These are phyloP conservation scores for Phylloscopus trochiloides DNA, from an alignment of 2,113 vertebrate species.

Conservation along the genomic window DNA sequence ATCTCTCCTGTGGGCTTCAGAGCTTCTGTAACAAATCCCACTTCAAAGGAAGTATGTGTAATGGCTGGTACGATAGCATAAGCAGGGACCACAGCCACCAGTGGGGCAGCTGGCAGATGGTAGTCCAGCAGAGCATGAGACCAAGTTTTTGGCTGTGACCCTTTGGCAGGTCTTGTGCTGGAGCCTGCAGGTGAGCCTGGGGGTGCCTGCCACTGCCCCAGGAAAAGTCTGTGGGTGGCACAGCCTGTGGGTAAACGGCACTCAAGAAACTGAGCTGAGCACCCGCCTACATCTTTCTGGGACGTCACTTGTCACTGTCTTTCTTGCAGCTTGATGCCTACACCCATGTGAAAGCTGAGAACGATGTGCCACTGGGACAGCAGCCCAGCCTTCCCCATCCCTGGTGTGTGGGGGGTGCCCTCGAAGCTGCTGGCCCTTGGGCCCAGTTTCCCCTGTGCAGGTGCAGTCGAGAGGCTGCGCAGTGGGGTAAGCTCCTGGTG, in stretches of 20 bases:
- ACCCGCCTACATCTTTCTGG: conserved; percentile 42
- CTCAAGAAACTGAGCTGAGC: background rate
- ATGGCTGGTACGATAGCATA: accelerated
- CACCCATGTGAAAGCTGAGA: background rate
- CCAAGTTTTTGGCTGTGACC: background rate
- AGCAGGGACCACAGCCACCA: background rate
- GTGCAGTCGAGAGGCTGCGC: background rate
- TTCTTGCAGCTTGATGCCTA: background rate
- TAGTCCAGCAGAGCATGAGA: background rate
- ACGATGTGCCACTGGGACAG: background rate
- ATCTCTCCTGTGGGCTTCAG: background rate
- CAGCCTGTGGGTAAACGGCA: conserved; percentile 31
- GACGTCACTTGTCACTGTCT: background rate
- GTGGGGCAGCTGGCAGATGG: background rate
- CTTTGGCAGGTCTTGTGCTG: background rate
- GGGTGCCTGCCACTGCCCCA: background rate
- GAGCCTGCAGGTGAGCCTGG: background rate
- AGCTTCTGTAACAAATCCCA: background rate
- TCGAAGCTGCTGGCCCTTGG: background rate
- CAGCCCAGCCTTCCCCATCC: background rate
- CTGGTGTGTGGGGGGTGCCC: background rate
- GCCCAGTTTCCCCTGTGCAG: background rate
- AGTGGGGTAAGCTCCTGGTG: background rate
- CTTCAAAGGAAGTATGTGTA: background rate
- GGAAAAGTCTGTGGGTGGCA: conserved; percentile 43